These are phyloP conservation scores for Melangyna quadrimaculata DNA, from an alignment of 2,888 invertebrate species.

Conservation along the genomic window DNA sequence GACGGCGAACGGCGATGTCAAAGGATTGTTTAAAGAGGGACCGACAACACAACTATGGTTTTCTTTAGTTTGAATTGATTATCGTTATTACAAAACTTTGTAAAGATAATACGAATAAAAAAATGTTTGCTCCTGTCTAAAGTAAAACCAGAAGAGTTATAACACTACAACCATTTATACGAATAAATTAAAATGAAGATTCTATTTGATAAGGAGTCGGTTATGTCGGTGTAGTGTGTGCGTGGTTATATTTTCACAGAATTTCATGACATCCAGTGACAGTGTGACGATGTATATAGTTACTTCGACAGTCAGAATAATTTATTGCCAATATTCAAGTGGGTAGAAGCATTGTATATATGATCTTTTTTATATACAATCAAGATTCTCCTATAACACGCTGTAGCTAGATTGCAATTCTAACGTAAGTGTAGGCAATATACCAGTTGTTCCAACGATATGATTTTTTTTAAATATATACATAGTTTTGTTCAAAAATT, in stretches of 20 bases:
- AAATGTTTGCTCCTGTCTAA: not conserved
- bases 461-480: too few species aligned
- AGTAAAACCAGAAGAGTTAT: conserved; percentile 16
- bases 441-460: too few species aligned
- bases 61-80: conserved; percentile 59
- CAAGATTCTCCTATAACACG: too few species aligned
- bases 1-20: too few species aligned
- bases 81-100: conserved; percentile 42
- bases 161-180: too few species aligned
- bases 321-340: not conserved
- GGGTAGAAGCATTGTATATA: too few species aligned
- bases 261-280: not conserved
- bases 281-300: not conserved
- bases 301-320: not conserved
- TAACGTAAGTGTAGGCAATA: too few species aligned
- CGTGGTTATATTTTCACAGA: not conserved
- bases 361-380: too few species aligned
- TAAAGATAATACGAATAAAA: not conserved
- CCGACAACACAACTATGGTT: not conserved
- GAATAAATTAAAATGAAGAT: conserved; percentile 22
- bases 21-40: not conserved
- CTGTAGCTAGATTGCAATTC: too few species aligned
- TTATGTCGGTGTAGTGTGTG: not conserved
- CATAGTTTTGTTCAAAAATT: too few species aligned
- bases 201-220: conserved; percentile 20